Conservation (phyloP, 2,888 invertebrate species). For the Crossocerus cetratus region DNA sequence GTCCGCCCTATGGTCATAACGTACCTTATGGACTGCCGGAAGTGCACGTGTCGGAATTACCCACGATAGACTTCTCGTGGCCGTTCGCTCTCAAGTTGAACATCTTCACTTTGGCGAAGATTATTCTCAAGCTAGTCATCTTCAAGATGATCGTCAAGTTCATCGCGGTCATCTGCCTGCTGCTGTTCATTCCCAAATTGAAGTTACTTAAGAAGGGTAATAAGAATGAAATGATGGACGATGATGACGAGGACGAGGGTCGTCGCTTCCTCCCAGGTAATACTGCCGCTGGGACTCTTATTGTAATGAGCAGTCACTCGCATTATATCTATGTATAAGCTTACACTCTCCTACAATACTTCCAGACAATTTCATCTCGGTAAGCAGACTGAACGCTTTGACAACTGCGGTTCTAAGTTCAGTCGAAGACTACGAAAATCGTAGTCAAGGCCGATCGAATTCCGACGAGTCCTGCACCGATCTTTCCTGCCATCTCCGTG, state of each 20-base stretch:
- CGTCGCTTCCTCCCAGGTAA: constrained; percentile 17
- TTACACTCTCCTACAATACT: constrained; percentile 10
- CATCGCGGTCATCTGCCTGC: constrained; percentile 85
- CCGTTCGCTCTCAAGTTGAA: constrained; percentile 83
- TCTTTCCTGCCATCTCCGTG: constrained; percentile 78
- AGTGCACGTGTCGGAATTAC: constrained; percentile 43
- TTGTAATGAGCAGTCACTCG: neutral
- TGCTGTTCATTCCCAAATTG: constrained; percentile 87
- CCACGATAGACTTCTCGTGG: constrained; percentile 79
- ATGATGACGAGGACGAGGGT: constrained; percentile 54
- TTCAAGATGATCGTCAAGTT: constrained; percentile 91
- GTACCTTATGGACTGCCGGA: constrained; percentile 58
- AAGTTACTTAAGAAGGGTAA: constrained; percentile 72
- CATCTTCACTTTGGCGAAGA: constrained; percentile 85
- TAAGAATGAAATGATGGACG: constrained; percentile 74
- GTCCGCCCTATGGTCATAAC: constrained; percentile 40
- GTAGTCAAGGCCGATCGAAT: constrained; percentile 47
- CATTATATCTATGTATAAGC: neutral
- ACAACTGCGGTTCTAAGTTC: constrained; percentile 61
- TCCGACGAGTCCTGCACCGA: constrained; percentile 76
- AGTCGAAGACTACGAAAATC: constrained; percentile 58
- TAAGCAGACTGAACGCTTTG: constrained; percentile 57
- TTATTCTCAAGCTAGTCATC: constrained; percentile 85
- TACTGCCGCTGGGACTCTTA: neutral
- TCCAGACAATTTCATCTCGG: constrained; percentile 44